These are phyloP conservation scores for Hirudinaria manillensis DNA, from an alignment of 2,888 invertebrate genomes.

Conservation along the genomic window DNA sequence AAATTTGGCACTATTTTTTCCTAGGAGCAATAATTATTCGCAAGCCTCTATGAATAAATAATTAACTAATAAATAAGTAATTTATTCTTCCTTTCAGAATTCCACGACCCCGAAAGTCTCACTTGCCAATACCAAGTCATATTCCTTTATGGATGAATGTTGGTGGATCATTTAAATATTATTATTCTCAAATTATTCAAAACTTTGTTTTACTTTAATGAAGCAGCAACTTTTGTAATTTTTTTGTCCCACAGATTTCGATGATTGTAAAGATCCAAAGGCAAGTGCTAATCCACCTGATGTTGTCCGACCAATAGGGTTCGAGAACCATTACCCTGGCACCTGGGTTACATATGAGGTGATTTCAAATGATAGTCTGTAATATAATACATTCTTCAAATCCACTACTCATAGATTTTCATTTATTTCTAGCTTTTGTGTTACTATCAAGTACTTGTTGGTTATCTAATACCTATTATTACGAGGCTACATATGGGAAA, in stretches of 20 bases:
- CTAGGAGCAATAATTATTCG: not conserved
- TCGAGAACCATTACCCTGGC: not conserved
- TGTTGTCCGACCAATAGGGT: not conserved
- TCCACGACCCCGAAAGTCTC: not conserved
- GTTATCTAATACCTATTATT: too few species aligned
- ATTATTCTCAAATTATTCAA: not conserved
- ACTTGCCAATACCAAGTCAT: not conserved
- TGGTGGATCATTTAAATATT: not conserved
- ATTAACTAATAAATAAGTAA: not conserved
- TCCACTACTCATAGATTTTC: too few species aligned
- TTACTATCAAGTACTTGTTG: not conserved
- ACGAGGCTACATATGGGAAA: too few species aligned
- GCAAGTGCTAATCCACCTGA: not conserved
- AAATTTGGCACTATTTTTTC: not conserved
- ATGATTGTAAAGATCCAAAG: not conserved
- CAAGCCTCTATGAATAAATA: not conserved
- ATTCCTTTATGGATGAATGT: constrained; percentile 25
- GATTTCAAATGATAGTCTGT: not conserved
- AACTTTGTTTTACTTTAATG: not conserved
- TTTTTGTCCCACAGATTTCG: not conserved
- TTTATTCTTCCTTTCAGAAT: not conserved
- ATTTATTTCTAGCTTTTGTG: too few species aligned
- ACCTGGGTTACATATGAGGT: constrained; percentile 7
- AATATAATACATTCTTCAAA: too few species aligned
- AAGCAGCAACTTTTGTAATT: not conserved